Base-by-base conservation (phyloP, 1,140 invertebrate genomes). In the Drosophila sucinea region DNA sequence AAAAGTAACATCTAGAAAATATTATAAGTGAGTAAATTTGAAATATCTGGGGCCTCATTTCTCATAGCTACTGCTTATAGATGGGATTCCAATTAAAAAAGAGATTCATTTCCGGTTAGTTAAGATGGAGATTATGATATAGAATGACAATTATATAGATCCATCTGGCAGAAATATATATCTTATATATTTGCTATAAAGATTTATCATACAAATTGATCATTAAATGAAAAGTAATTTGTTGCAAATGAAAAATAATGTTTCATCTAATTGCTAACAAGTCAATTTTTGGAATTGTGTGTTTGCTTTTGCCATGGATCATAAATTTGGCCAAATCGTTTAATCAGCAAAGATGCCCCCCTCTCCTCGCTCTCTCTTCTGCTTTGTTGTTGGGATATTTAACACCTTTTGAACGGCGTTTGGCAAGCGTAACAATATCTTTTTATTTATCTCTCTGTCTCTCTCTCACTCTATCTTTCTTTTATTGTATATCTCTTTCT, bases 341-440 rank as follows among this genome's bases (percentile, higher is more conserved):
- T 76, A 73, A 81, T 81, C 54, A 70, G 57, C 27, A 57, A 65
- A 74, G 55, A 51, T 67, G 67, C 40, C 47, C 72, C 58, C 33
- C 25, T 11, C 11, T 11, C 25, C 23, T 40, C 51, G n/a, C 47
- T 38, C 32, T 54, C 60, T 56, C 40, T 47, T 64, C 78, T 51
- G 32, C 51, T 38, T 58, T 11, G 27, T 55, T 77, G 67, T 35
- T 65, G 33, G 55, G 30, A 60, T 68, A 68, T 73, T 87, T 82
- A 83, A 65, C 83, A 87, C 83, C 79, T 86, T 68, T 86, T 87
- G 77, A 83, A 87, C 55, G 65, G 70, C 79, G 55, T 83, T 86
- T 86, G 73, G 83, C 73, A 86, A 86, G 40, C 64, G 44, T 73
- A 68, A 71, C 67, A 79, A 77, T 67, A 81, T 75, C 41, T 60